Evolutionary conservation across 2,888 invertebrate genomes (phyloP), one percentile per base, ranked within the genome.

Genomic region (Tortrix viridana): DNA sequence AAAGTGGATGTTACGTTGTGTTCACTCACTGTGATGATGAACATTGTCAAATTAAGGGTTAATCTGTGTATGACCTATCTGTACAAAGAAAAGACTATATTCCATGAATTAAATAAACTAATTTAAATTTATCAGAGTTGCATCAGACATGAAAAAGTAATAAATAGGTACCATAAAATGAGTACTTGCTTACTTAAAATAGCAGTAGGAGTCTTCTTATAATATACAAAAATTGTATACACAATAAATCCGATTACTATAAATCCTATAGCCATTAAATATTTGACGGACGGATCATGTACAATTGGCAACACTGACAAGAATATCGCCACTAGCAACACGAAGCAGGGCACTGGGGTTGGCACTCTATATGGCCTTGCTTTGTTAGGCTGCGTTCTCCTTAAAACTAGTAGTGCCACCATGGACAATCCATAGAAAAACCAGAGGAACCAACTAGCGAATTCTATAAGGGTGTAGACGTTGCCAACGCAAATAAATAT

Each of bases 381-480:
- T 22, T 93, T 93, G 65, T 95, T 84, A 4, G 95, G 93, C 76
- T 94, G 95, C 0, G 96, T 96, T 73, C 84, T 94, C 50, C 97
- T 85, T 74, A 97, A 87, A 0, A 96, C 93, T 38, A 97, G 82
- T 18, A 97, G 87, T 0, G 97, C 95, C 0, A 96, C 93, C 95
- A 97, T 96, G 0, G 97, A 96, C 0, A 95, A 84, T 0, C 97
- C 97, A 81, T 97, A 97, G 86, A 97, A 97, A 66, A 97, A 94
- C 97, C 97, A 97, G 20, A 96, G 95, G 67, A 97, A 94, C 91
- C 97, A 97, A 81, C 96, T 97, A 47, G 96, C 96, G 80, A 97
- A 96, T 74, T 97, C 96, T 69, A 97, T 97, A 14, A 97, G 90
- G 1, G 94, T 94, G 53, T 93, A 92, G 63, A 97, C 96, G 82